Conservation (phyloP, 2,113 vertebrate species). For the Stictonetta naevosa region DNA sequence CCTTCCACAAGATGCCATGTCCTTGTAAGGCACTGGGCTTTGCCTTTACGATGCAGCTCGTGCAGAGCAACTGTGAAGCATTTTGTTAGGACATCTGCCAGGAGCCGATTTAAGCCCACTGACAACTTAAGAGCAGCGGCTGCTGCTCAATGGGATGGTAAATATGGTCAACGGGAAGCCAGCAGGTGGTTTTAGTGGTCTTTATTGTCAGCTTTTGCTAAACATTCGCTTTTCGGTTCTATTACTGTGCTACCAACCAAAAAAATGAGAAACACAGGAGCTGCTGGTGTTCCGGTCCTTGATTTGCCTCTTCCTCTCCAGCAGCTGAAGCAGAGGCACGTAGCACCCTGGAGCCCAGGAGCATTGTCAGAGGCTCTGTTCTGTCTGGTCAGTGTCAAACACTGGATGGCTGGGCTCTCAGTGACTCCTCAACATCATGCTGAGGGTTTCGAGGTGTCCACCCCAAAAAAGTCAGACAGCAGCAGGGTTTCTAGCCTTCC, state of each 20-base stretch:
- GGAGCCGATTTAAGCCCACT: slow-evolving; percentile 30
- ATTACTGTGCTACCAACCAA: background rate
- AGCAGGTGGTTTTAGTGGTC: background rate
- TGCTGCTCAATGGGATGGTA: slow-evolving; percentile 23
- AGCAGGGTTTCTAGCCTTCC: background rate
- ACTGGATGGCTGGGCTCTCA: accelerated
- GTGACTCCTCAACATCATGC: accelerated
- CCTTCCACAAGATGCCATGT: slow-evolving; percentile 40
- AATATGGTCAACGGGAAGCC: slow-evolving; percentile 9
- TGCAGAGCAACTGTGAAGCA: slow-evolving; percentile 10
- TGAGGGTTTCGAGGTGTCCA: background rate
- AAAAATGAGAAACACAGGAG: background rate
- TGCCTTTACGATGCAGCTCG: background rate
- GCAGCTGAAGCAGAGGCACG: background rate
- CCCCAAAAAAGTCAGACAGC: background rate
- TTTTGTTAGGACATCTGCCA: slow-evolving; percentile 50
- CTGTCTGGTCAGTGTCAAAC: background rate
- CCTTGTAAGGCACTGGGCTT: slow-evolving; percentile 68
- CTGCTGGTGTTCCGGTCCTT: background rate
- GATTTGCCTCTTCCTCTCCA: background rate
- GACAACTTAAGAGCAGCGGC: background rate
- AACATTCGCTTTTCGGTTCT: background rate
- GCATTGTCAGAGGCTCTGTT: background rate
- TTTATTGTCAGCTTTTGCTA: background rate
- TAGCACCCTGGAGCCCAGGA: background rate